Base-by-base conservation (phyloP, 2,797 vertebrate genomes). In the Corythornis leucogaster region DNA sequence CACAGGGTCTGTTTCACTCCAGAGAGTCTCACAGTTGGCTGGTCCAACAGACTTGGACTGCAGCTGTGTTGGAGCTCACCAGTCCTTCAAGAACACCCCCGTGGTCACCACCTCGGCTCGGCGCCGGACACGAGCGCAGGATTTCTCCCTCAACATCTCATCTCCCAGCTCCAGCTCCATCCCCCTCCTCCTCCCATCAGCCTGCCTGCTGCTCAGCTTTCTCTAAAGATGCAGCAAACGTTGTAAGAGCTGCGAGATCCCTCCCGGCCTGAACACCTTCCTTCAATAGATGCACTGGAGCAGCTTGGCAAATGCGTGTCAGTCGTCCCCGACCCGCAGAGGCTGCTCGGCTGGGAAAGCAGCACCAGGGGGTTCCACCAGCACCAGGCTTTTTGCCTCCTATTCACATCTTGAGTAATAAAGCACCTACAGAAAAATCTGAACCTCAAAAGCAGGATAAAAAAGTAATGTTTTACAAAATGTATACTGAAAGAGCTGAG, bases 1-100 rank as follows among this genome's bases (percentile, higher is more conserved):
- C 1, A 8, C 2, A 2, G 55, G 42, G 12, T 45, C n/a, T 50
- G 64, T 50, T 62, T 61, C 46, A 45, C 51, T n/a, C 0, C 0
- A 81, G 38, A 63, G 58, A 38, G n/a, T 20, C 31, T 11, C 53
- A 69, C 42, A 66, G 80, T 13, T 63, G 77, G 25, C 91, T 58
- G 48, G 51, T 54, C 66, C 69, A 48, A 63, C 75, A 83, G 45
- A 55, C 78, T 68, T 55, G 1, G 1, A 11, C 62, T 33, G 25
- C 46, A 21, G 33, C 10, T 30, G 33, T 25, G 11, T 1, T 24
- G 35, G 43, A 46, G 35, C 35, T 63, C 55, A 5, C 10, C 4
- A 1, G 6, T 51, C 59, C 80, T 73, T 38, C 30, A 51, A 67
- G 43, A 64, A 45, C 33, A 19, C 0, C 5, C 38, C 40, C 15